Conservation (phyloP, 1,140 invertebrate genomes). For the Drosophila orena region DNA sequence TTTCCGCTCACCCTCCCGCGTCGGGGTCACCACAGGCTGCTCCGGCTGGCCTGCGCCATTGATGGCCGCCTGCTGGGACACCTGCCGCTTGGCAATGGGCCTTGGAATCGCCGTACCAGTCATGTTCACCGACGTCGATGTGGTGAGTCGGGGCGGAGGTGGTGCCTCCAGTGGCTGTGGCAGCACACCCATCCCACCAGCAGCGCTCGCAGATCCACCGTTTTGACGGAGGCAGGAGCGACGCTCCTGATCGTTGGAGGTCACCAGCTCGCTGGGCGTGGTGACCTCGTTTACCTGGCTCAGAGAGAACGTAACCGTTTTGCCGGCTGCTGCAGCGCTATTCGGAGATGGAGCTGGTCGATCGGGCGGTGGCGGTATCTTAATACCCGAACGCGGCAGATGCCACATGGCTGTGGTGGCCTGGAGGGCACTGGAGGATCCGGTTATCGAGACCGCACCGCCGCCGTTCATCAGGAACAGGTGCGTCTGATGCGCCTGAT, state of each 20-base stretch:
- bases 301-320: constrained; percentile 77
- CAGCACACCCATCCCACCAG: constrained; percentile 6
- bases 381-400: constrained; percentile 67
- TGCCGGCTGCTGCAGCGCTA: constrained; percentile 24
- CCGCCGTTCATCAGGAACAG: constrained; percentile 33
- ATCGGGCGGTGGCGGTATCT: constrained; percentile 85
- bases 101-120: constrained; percentile 72
- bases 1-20: constrained; percentile 1
- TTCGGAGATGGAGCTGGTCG: constrained; percentile 76
- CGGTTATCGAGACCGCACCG: background rate
- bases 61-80: constrained; percentile 64
- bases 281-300: constrained; percentile 57
- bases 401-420: constrained; percentile 84
- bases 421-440: constrained; percentile 26
- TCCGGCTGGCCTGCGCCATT: constrained; percentile 12
- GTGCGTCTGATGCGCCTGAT: constrained; percentile 15
- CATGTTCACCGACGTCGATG: constrained; percentile 60
- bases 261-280: background rate
- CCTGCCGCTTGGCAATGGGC: constrained; percentile 70
- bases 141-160: constrained; percentile 84
- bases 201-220: background rate
- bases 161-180: constrained; percentile 76
- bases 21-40: background rate
- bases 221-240: constrained; percentile 35
- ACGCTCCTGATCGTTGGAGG: constrained; percentile 24